Percentiles rank a stretch among this genome's conserved stretches.
Evolutionary conservation across 2,113 vertebrate genomes (phyloP).

Genomic region (Jaculus jaculus): DNA sequence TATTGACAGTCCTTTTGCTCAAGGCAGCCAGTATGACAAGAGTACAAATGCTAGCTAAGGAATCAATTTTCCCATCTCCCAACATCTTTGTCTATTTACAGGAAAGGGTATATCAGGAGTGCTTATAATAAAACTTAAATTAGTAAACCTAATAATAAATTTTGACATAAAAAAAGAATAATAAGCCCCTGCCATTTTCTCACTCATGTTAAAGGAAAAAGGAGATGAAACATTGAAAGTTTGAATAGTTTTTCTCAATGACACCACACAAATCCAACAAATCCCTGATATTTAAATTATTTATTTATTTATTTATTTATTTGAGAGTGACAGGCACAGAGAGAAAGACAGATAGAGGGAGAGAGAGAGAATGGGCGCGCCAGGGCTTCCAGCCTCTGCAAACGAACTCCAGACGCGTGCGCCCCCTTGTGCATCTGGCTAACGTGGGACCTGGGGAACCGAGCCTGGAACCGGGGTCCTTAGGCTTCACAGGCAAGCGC

Average conservation of each 20-base stretch:
- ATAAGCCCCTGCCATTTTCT: neutral
- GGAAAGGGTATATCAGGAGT: neutral
- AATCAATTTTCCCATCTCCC: neutral
- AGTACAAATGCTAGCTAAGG: neutral
- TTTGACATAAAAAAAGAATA: neutral
- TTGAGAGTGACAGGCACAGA: too few relatives aligned
- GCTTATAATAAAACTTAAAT: neutral
- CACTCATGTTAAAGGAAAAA: neutral
- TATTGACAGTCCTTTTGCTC: neutral
- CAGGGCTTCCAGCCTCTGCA: too few relatives aligned
- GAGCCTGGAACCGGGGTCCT: too few relatives aligned
- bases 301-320: too few relatives aligned
- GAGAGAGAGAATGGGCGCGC: too few relatives aligned
- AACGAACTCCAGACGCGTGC: too few relatives aligned
- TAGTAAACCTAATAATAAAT: neutral
- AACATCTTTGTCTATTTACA: too few relatives aligned
- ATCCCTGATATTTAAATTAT: neutral
- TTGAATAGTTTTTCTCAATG: neutral
- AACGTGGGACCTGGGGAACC: too few relatives aligned
- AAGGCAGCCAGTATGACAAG: neutral
- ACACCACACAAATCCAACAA: neutral
- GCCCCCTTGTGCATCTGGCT: too few relatives aligned
- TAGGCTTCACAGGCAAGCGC: too few relatives aligned
- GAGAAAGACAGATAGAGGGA: too few relatives aligned
- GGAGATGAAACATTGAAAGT: neutral